Evolutionary conservation across 2,113 vertebrate genomes (phyloP).

Genomic region (Cynocephalus volans): DNA sequence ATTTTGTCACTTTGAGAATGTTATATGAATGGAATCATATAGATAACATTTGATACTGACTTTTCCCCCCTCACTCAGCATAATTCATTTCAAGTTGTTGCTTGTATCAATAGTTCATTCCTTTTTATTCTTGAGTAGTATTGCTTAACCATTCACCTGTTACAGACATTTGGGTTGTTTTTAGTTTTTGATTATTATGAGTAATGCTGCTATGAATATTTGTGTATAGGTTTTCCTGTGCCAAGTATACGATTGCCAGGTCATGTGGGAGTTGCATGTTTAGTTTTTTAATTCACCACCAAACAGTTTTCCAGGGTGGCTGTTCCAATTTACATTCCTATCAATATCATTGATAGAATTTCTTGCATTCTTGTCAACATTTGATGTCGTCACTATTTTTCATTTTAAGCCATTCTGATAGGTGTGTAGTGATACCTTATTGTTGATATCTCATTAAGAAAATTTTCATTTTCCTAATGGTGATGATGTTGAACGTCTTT

Average conservation of each 20-base stretch:
- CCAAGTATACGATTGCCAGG: neutral
- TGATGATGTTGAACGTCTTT: neutral
- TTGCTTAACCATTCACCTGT: neutral
- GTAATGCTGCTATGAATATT: neutral
- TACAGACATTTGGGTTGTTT: neutral
- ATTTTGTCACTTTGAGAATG: conserved; percentile 30
- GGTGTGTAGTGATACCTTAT: neutral
- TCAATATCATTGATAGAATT: neutral
- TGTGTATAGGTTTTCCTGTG: conserved; percentile 3
- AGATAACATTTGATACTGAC: neutral
- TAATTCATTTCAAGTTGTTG: neutral
- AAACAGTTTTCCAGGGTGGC: neutral
- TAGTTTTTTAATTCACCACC: conserved; percentile 13
- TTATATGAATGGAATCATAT: neutral
- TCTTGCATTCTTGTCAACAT: neutral
- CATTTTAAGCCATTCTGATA: conserved; percentile 8
- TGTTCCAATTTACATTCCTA: conserved; percentile 39
- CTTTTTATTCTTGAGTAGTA: neutral
- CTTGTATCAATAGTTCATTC: neutral
- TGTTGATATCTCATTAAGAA: neutral
- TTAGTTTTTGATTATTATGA: neutral
- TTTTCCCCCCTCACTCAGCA: neutral
- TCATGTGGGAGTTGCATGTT: neutral
- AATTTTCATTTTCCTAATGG: conserved; percentile 39
- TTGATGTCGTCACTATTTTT: conserved; percentile 4